Evolutionary conservation across 2,888 invertebrate genomes (phyloP).

Genomic region (Crematogaster levior): DNA sequence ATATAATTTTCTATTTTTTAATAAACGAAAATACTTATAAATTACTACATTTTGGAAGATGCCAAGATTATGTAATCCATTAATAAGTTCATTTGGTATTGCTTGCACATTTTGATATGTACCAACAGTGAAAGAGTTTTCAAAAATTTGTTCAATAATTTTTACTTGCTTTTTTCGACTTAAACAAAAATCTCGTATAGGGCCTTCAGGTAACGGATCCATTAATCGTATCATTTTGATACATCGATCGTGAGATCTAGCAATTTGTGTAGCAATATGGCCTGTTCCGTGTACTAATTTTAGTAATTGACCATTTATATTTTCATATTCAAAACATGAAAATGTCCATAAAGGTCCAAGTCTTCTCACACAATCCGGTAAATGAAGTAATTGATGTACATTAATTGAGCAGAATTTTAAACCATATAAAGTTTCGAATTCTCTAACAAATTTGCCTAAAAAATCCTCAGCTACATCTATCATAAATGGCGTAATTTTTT

Average conservation of each 20-base stretch:
- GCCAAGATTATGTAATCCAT: too few species aligned
- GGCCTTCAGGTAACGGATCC: neutral
- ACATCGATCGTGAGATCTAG: neutral
- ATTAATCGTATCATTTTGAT: neutral
- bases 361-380: neutral
- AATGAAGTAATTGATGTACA: neutral
- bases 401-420: neutral
- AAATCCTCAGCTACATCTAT: neutral
- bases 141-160: too few species aligned
- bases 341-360: neutral
- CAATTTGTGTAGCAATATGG: slow-evolving; percentile 8
- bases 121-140: too few species aligned
- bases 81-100: too few species aligned
- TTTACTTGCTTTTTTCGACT: neutral
- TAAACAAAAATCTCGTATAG: neutral
- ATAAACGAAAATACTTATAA: slow-evolving; percentile 1
- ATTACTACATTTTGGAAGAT: neutral
- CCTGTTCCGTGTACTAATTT: neutral
- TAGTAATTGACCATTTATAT: neutral
- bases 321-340: neutral
- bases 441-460: neutral
- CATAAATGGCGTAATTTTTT: neutral
- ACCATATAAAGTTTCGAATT: neutral
- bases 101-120: too few species aligned
- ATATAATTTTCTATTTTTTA: neutral